phyloP scores from a whole-genome alignment of 2,797 vertebrate genomes.

The Silurus lanzhouensis region DNA sequence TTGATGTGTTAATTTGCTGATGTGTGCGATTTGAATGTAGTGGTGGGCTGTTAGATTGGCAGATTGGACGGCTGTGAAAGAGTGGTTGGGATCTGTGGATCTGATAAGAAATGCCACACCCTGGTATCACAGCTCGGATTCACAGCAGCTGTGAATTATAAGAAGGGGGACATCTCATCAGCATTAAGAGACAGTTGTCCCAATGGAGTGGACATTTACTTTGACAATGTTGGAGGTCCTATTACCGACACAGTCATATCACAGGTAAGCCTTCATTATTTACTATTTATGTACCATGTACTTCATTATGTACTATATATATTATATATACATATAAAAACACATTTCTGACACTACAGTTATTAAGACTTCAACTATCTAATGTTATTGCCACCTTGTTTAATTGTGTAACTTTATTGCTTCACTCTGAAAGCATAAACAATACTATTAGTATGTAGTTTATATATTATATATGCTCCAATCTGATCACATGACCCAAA shows the following conservation, averaged over 20 bases:
- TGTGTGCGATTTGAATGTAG: not conserved
- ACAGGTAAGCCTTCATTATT: conserved; percentile 75
- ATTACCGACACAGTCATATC: conserved; percentile 87
- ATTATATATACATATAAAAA: not conserved
- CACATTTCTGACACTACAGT: not conserved
- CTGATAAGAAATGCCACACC: conserved; percentile 83
- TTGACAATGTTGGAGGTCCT: conserved; percentile 93
- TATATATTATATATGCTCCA: too few species aligned
- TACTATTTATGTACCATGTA: not conserved
- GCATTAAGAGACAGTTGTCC: conserved; percentile 82
- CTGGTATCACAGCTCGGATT: conserved; percentile 87
- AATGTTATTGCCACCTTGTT: not conserved
- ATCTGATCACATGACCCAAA: too few species aligned
- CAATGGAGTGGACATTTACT: conserved; percentile 88
- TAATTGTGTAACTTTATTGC: not conserved
- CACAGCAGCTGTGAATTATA: conserved; percentile 88
- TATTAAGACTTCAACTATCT: not conserved
- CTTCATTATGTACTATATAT: not conserved
- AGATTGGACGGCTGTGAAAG: conserved; percentile 84
- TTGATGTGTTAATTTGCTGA: not conserved
- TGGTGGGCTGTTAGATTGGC: conserved; percentile 76
- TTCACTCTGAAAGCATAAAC: too few species aligned
- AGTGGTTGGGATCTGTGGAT: conserved; percentile 93
- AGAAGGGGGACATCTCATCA: conserved; percentile 72
- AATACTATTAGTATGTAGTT: too few species aligned